These are phyloP conservation scores for Idaea straminata DNA, from an alignment of 2,888 invertebrate species.

Conservation along the genomic window DNA sequence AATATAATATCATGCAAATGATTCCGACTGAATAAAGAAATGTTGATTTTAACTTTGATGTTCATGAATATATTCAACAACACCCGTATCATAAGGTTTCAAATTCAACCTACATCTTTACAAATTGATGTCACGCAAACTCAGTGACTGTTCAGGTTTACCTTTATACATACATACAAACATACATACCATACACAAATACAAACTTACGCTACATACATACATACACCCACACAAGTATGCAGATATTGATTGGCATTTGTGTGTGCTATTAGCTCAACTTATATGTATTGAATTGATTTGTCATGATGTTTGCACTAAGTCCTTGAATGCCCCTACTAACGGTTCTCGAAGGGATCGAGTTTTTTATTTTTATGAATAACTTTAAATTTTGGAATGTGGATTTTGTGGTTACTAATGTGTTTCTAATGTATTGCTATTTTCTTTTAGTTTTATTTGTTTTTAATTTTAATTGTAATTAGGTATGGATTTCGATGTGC, in stretches of 20 bases:
- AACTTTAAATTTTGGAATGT: too few relatives aligned
- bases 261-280: slow-evolving; percentile 25
- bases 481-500: too few relatives aligned
- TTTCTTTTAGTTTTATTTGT: too few relatives aligned
- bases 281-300: slow-evolving; percentile 46
- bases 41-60: too few relatives aligned
- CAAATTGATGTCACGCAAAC: not conserved
- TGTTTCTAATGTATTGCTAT: too few relatives aligned
- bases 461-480: too few relatives aligned
- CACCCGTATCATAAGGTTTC: not conserved
- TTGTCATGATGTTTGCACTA: slow-evolving; percentile 41
- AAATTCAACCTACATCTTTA: not conserved
- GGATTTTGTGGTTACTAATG: too few relatives aligned
- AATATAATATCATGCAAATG: too few relatives aligned
- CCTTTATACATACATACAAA: not conserved
- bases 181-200: not conserved
- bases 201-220: not conserved
- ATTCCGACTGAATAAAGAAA: too few relatives aligned
- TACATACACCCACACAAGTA: not conserved
- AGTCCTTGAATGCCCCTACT: slow-evolving; percentile 38
- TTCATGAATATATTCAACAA: too few relatives aligned
- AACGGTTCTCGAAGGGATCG: slow-evolving; percentile 3
- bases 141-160: not conserved
- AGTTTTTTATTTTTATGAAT: too few relatives aligned
- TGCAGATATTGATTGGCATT: not conserved